Conservation (phyloP, 2,888 invertebrate genomes). For the Acholoe squamosa region DNA sequence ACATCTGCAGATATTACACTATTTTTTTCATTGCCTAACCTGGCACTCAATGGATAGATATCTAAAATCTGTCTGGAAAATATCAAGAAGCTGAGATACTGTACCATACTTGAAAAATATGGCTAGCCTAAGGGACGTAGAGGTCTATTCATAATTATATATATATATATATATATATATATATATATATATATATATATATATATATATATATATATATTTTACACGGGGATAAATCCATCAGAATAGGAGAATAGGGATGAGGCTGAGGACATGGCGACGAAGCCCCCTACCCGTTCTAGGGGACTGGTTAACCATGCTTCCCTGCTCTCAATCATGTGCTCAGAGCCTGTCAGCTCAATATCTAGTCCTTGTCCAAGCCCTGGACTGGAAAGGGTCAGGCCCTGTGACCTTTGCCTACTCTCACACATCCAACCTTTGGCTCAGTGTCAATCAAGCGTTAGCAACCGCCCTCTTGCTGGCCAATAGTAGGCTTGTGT, state of each 20-base stretch:
- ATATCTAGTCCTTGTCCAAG: neutral
- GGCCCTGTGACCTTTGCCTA: neutral
- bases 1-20: neutral
- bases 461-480: neutral
- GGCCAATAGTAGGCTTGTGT: too few species aligned
- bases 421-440: conserved; percentile 40
- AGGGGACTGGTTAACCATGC: neutral
- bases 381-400: neutral
- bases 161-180: neutral
- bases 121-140: neutral
- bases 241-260: neutral
- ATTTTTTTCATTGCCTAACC: too few species aligned
- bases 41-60: too few species aligned
- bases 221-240: neutral
- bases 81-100: too few species aligned
- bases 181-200: neutral
- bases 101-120: too few species aligned
- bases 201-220: neutral
- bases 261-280: neutral
- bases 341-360: neutral
- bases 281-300: neutral
- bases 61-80: too few species aligned
- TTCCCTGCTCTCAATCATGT: neutral
- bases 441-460: neutral
- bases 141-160: neutral